Evolutionary conservation across 2,113 vertebrate genomes (phyloP), one percentile per base, ranked within the genome.

Genomic region (Taxidea taxus): DNA sequence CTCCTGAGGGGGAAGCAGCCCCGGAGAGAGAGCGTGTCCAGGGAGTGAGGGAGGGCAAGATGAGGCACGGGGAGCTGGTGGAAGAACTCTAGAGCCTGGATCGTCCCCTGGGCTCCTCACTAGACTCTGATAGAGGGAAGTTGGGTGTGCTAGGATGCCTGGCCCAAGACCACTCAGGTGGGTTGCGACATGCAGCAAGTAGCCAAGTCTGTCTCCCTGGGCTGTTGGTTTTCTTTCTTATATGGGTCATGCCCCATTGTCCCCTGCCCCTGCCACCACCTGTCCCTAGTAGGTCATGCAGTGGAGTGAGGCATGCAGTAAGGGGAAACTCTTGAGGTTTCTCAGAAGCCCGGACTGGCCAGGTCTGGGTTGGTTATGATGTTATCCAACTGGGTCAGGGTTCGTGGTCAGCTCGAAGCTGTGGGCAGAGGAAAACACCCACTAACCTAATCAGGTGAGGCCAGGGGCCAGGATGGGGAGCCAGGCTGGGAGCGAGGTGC

Each of bases 321-420:
- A 94, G 75, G 87, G 97, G 98, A 98, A 98, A 97, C 75, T 94
- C 37, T 91, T 97, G 94, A 92, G 95, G 90, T 95, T 98, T 98
- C 96, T 98, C 96, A 95, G 98, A 98, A 98, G 88, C 74, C 44
- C 54, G 91, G 94, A 56, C 49, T 0, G 11, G 87, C 49, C 91
- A 81, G 87, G 51, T 93, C 97, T 27, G 68, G 62, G 83, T 60
- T 90, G 94, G 87, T 97, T 91, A 87, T 54, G 81, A 44, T 94
- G 83, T 39, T 58, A 72, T 93, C 91, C 98, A 98, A 98, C 75
- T 98, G 96, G 98, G 97, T 98, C 98, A 98, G 80, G 58, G 80
- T 18, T 81, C 51, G 77, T 95, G 97, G 96, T 95, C 97, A 97
- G 87, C 51, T 20, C 66, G 31, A 90, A 91, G 94, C 86, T 49